Base-by-base conservation (phyloP, 2,113 vertebrate species). In the Coturnix japonica region DNA sequence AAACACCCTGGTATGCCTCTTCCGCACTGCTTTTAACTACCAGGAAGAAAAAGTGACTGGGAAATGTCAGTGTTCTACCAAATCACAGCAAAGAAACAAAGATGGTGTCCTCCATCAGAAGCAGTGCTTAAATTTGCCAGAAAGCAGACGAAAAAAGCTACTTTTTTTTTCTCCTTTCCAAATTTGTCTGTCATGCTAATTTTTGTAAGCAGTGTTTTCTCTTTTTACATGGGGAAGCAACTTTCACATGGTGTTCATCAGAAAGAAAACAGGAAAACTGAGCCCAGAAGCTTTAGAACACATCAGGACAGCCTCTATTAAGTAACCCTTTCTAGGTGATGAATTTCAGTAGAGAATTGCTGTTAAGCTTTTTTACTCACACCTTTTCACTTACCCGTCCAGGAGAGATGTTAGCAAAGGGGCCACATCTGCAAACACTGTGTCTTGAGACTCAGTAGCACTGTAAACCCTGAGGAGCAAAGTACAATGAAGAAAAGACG, bases 391-490 rank as follows among this genome's bases (percentile, higher is more conserved):
- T 98, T 82, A 98, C 98, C 98, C 98, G 31, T 98, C 98, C 30
- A 98, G 85, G 33, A 99, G 96, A 49, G 98, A 98, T 3, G 97
- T 98, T 23, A 99, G 96, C 44, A 98, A 97, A 18, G 98, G 98
- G 20, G 97, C 95, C 69, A 98, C 97, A 17, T 98, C 98, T 14
- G 91, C 96, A 97, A 98, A 99, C 39, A 98, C 98, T 1, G 13
- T 70, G 11, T 97, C 94, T 93, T 98, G 98, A 47, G 97, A 96
- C 59, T 98, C 98, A 1, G 88, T 94, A 53, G 97, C 97, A 65
- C 87, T 96, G 10, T 98, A 98, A 19, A 98, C 98, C 90, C 98
- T 98, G 91, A 51, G 56, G 12, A 84, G 41, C 17, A 95, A 86
- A 90, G 4, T 31, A 20, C n/a, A 76, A 22, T 4, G 6, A 53